Evolutionary conservation across 1,140 invertebrate genomes (phyloP), one percentile per base, ranked within the genome.

Genomic region (Bombus affinis): DNA sequence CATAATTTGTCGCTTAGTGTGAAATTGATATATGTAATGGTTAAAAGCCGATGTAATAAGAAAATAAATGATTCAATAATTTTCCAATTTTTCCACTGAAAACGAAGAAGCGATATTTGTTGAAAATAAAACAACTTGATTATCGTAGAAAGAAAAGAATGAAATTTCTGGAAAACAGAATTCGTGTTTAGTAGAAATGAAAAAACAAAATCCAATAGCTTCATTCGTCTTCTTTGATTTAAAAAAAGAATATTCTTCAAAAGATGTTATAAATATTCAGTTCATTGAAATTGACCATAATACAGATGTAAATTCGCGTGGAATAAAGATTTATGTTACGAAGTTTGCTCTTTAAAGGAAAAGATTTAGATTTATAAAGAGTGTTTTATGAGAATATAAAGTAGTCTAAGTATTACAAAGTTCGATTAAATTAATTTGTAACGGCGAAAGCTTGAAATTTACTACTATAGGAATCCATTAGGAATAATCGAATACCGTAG

Each of bases 401-500:
- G 10, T n/a, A 25, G 59, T 10, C 28, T 10, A 13, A 13, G n/a
- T n/a, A 28, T 35, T n/a, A 8, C 35, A 25, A n/a, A 28, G n/a
- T 78, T 70, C 22, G 35, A 84, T 77, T 77, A 77, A 77, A 53
- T 15, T n/a, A 65, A 72, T 62, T 70, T 15, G 13, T 72, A 47
- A 57, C 8, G 2, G 4, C 22, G 25, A 59, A 81, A 35, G 32
- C 59, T 44, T 13, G 62, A 71, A 70, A 71, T 79, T 39, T 84
- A 84, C 8, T 68, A 25, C 28, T n/a, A 25, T 5, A 22, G 18
- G 18, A 42, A 35, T 72, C 83, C 71, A 81, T 85, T 85, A 81
- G 65, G 28, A 57, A 44, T 85, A 85, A 81, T 81, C 71, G 71
- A 81, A 81, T 85, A 66, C 44, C 22, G 32, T 81, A 68, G 57